These are phyloP conservation scores for Ceratoteleas bidentatus DNA, from an alignment of 1,140 invertebrate species.

Conservation along the genomic window DNA sequence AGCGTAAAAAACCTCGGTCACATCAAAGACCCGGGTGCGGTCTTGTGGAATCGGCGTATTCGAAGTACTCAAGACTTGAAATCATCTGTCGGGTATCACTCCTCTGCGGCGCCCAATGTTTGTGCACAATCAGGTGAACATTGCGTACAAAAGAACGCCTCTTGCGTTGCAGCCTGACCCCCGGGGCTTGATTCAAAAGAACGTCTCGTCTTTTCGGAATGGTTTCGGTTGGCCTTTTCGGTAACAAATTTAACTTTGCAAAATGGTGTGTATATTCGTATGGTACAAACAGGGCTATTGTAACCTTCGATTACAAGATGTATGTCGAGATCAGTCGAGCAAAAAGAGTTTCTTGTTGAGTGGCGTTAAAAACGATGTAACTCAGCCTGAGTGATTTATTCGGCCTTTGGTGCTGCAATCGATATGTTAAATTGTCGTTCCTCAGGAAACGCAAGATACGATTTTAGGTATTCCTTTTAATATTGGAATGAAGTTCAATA, in stretches of 20 bases:
- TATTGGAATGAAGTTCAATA: too few species aligned
- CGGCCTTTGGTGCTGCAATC: too few species aligned
- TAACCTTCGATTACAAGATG: constrained; percentile 48
- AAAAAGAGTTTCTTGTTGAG: constrained; percentile 22
- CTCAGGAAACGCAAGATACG: too few species aligned
- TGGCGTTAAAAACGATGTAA: constrained; percentile 24
- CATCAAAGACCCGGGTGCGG: constrained; percentile 70
- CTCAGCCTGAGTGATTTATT: neutral
- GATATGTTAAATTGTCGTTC: too few species aligned
- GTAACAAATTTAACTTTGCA: constrained; percentile 54
- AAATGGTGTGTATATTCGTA: constrained; percentile 52
- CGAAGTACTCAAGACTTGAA: constrained; percentile 71
- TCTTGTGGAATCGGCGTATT: constrained; percentile 71
- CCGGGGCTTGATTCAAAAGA: neutral
- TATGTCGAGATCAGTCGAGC: constrained; percentile 40
- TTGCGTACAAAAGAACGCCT: constrained; percentile 52
- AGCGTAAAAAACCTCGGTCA: constrained; percentile 69
- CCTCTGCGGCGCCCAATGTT: constrained; percentile 71
- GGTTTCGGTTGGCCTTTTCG: constrained; percentile 57
- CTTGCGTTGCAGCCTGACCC: constrained; percentile 43
- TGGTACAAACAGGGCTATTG: constrained; percentile 52
- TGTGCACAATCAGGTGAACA: constrained; percentile 79
- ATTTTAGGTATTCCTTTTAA: too few species aligned
- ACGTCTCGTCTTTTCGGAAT: constrained; percentile 7
- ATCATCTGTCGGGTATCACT: constrained; percentile 81